Percentiles rank a stretch among this genome's conserved stretches.
Conservation (phyloP, 1,140 invertebrate genomes). For the Sminthurinus signatus region DNA sequence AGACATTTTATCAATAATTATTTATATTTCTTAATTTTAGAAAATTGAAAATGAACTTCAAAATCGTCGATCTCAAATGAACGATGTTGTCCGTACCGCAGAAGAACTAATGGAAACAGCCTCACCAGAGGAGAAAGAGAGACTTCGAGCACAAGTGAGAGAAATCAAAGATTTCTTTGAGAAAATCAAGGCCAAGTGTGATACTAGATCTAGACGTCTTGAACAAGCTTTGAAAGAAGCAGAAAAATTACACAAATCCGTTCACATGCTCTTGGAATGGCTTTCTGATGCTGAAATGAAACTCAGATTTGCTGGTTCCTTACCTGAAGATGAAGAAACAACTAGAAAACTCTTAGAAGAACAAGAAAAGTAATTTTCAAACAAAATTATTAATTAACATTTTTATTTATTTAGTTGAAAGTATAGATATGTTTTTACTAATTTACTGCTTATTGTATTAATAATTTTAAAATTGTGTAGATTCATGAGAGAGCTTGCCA, state of each 20-base stretch:
- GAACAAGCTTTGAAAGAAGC: constrained; percentile 77
- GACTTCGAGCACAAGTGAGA: constrained; percentile 70
- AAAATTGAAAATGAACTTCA: constrained; percentile 86
- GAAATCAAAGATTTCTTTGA: constrained; percentile 83
- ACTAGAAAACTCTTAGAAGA: constrained; percentile 76
- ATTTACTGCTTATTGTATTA: no score
- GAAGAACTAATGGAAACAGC: constrained; percentile 78
- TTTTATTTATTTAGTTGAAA: no score
- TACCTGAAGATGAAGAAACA: constrained; percentile 86
- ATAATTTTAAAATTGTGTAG: no score
- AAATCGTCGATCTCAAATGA: constrained; percentile 77
- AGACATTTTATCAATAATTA: background rate
- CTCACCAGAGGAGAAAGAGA: constrained; percentile 65
- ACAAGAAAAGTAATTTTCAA: constrained; percentile 63
- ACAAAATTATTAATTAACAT: no score
- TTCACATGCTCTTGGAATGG: constrained; percentile 92
- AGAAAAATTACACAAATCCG: constrained; percentile 85
- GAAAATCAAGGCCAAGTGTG: constrained; percentile 66
- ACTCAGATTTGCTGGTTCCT: constrained; percentile 72
- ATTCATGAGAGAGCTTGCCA: constrained; percentile 74
- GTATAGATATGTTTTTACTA: no score
- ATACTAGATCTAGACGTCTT: constrained; percentile 67
- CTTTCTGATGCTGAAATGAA: constrained; percentile 91
- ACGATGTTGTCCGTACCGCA: constrained; percentile 80
- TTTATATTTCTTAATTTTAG: constrained; percentile 44